Conservation (phyloP, 1,140 invertebrate species). For the Ostrea edulis region DNA sequence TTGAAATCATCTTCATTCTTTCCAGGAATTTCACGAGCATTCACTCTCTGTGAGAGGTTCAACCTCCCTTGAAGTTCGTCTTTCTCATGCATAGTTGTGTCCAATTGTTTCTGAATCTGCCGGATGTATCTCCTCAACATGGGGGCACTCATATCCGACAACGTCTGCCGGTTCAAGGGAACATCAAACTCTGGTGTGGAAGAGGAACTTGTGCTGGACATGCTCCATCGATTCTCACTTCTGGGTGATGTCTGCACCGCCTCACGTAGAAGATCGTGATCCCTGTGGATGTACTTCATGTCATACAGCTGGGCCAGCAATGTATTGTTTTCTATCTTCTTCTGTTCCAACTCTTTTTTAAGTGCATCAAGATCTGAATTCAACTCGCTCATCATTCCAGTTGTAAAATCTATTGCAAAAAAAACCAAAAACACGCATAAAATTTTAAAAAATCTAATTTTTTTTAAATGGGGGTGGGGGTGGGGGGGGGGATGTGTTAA, state of each 20-base stretch:
- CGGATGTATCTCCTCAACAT: conserved; percentile 57
- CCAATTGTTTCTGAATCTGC: conserved; percentile 63
- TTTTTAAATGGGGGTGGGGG: too few species aligned
- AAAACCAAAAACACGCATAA: not conserved
- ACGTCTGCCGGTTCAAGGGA: conserved; percentile 51
- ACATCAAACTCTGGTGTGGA: conserved; percentile 49
- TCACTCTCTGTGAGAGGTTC: conserved; percentile 22
- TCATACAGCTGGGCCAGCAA: conserved; percentile 9
- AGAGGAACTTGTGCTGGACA: conserved; percentile 14
- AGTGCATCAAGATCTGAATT: not conserved
- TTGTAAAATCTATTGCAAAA: not conserved
- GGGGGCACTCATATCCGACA: conserved; percentile 57
- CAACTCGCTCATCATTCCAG: conserved; percentile 8
- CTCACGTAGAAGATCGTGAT: not conserved
- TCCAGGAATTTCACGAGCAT: conserved; percentile 52
- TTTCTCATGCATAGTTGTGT: conserved; percentile 58
- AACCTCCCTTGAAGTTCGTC: conserved; percentile 53
- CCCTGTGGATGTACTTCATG: not conserved
- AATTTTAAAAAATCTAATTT: too few species aligned
- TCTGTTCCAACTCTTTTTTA: not conserved
- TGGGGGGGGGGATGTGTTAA: too few species aligned
- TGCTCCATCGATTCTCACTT: not conserved
- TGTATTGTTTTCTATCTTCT: not conserved
- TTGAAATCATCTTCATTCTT: conserved; percentile 49
- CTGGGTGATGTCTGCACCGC: conserved; percentile 20